Percentiles rank a stretch among this genome's conserved stretches.
phyloP scores from a whole-genome alignment of 2,888 invertebrate species.

The Amphipyra berbera region DNA sequence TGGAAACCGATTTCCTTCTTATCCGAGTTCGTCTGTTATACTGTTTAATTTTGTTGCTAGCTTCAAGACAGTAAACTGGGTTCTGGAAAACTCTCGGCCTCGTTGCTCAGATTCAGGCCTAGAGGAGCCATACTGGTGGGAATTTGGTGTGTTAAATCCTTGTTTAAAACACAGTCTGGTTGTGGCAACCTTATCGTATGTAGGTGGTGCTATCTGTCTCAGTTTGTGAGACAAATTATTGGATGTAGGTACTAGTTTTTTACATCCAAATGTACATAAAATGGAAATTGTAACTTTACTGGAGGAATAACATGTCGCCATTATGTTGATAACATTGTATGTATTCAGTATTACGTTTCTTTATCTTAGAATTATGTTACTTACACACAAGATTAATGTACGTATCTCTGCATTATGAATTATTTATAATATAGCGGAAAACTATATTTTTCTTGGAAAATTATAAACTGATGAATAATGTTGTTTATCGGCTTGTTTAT shows the following conservation, averaged over 20 bases:
- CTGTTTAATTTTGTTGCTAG: neutral
- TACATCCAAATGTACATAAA: constrained; percentile 27
- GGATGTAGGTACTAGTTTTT: constrained; percentile 5
- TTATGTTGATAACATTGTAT: constrained; percentile 29
- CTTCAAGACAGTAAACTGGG: neutral
- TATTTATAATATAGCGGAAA: constrained; percentile 11
- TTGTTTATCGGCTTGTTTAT: neutral
- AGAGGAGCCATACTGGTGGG: no score
- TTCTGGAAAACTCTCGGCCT: neutral
- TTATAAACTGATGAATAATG: neutral
- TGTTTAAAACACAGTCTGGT: no score
- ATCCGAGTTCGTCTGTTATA: neutral
- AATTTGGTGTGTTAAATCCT: no score
- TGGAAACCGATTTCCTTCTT: neutral
- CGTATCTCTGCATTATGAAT: neutral
- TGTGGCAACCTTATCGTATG: no score
- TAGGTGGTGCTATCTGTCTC: no score
- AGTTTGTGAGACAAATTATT: no score
- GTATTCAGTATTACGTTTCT: constrained; percentile 18
- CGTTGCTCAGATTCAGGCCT: neutral
- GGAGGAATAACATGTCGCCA: constrained; percentile 8
- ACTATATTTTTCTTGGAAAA: neutral
- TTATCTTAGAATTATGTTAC: constrained; percentile 27
- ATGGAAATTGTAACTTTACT: constrained; percentile 22
- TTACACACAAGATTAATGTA: neutral